phyloP scores from a whole-genome alignment of 2,888 invertebrate species.

The Apotomis capreana region DNA sequence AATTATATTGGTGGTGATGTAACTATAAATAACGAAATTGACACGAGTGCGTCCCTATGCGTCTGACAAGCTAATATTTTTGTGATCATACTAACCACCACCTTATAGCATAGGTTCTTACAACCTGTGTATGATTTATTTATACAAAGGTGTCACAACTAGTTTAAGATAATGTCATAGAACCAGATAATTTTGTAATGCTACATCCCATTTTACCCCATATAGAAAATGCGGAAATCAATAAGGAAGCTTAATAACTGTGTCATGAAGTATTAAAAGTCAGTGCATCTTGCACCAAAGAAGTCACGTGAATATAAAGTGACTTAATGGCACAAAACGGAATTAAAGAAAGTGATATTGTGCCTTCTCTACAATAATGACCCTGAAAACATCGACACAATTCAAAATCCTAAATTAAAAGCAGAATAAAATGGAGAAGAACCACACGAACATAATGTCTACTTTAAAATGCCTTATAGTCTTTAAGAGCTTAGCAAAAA shows the following conservation, averaged over 20 bases:
- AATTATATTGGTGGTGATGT: too few species aligned
- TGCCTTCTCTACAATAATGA: conserved; percentile 37
- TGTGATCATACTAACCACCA: too few species aligned
- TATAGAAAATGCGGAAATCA: conserved; percentile 15
- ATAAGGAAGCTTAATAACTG: conserved; percentile 9
- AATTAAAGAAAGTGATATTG: conserved; percentile 27
- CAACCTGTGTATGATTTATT: too few species aligned
- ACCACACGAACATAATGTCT: conserved; percentile 21
- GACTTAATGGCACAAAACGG: conserved; percentile 19
- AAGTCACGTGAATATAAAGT: conserved; percentile 10
- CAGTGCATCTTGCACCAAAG: conserved; percentile 13
- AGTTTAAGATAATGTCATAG: background rate
- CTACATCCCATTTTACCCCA: background rate
- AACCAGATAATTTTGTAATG: background rate
- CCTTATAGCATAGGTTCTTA: too few species aligned
- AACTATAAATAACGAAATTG: too few species aligned
- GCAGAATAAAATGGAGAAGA: conserved; percentile 7
- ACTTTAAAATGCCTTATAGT: conserved; percentile 48
- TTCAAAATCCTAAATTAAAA: conserved; percentile 8
- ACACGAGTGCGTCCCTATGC: too few species aligned
- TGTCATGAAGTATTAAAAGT: conserved; percentile 16
- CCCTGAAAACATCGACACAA: conserved; percentile 34
- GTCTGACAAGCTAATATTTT: too few species aligned
- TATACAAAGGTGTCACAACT: too few species aligned
- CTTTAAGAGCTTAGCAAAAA: conserved; percentile 61